Percentiles rank a stretch among this genome's conserved stretches.
These are phyloP conservation scores for Channa striata DNA, from an alignment of 2,797 vertebrate species.

Conservation along the genomic window DNA sequence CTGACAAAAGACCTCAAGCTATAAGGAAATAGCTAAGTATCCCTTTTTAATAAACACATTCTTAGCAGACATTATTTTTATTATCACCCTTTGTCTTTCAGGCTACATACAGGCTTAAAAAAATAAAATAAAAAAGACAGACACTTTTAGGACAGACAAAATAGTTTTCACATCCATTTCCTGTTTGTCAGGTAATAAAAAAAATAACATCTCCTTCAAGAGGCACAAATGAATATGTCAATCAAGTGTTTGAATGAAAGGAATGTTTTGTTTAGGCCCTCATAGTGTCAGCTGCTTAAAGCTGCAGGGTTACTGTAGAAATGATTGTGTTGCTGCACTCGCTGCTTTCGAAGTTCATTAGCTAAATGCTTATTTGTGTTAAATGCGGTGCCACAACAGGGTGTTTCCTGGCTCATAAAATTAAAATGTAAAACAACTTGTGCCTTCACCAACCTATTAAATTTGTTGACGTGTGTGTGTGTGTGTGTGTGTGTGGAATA, in stretches of 20 bases:
- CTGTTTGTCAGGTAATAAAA: too few relatives aligned
- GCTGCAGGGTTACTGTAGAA: constrained; percentile 1
- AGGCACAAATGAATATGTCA: neutral
- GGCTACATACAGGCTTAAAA: too few relatives aligned
- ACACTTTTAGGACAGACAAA: too few relatives aligned
- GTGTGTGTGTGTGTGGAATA: constrained; percentile 28
- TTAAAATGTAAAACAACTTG: constrained; percentile 54
- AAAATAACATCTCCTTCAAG: neutral
- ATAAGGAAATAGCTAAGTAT: too few relatives aligned
- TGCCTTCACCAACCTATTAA: constrained; percentile 60
- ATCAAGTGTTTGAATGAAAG: neutral
- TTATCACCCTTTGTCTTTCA: too few relatives aligned
- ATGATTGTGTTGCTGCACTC: constrained; percentile 19
- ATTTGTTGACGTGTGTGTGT: constrained; percentile 18
- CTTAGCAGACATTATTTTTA: too few relatives aligned
- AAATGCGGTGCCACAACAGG: constrained; percentile 51
- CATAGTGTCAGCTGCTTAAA: constrained; percentile 4
- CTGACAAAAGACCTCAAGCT: too few relatives aligned
- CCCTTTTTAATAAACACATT: too few relatives aligned
- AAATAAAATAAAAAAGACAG: too few relatives aligned
- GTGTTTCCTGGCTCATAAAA: constrained; percentile 53
- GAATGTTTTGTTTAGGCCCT: neutral
- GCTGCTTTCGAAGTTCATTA: constrained; percentile 57
- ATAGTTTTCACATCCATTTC: too few relatives aligned
- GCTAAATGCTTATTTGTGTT: constrained; percentile 59